Evolutionary conservation across 2,113 vertebrate genomes (phyloP).

Genomic region (Cryptomyrus ogoouensis): DNA sequence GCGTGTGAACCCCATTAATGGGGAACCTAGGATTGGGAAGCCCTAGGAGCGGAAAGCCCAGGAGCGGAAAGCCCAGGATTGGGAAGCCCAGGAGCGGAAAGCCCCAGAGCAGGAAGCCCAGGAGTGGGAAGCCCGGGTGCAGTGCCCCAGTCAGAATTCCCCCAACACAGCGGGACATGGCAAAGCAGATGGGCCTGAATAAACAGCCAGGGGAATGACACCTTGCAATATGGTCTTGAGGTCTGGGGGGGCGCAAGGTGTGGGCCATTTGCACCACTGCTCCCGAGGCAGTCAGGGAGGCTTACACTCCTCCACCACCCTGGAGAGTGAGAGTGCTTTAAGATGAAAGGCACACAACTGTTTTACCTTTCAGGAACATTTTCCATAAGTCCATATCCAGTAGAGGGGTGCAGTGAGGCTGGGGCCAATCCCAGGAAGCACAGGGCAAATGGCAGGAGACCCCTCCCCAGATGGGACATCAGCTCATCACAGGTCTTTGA

Average conservation of each 20-base stretch:
- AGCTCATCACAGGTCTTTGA: not conserved
- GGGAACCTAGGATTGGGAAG: not conserved
- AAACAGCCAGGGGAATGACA: not conserved
- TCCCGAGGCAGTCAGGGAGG: not conserved
- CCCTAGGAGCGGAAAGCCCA: not conserved
- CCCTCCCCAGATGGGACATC: not conserved
- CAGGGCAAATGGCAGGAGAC: not conserved
- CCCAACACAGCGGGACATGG: not conserved
- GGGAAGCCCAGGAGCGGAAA: not conserved
- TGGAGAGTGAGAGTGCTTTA: not conserved
- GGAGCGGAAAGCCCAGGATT: not conserved
- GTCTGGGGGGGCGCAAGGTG: not conserved
- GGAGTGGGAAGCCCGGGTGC: not conserved
- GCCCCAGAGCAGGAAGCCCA: not conserved
- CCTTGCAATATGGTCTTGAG: conserved; percentile 4
- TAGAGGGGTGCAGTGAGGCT: not conserved
- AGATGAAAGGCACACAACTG: not conserved
- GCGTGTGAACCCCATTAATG: not conserved
- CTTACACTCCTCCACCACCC: not conserved
- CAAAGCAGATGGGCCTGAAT: not conserved
- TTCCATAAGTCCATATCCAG: not conserved
- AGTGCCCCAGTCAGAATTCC: not conserved
- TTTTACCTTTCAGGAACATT: not conserved
- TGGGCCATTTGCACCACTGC: not conserved
- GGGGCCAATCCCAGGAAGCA: not conserved